Conservation (phyloP, 2,888 invertebrate genomes). For the Phengaris alcon region DNA sequence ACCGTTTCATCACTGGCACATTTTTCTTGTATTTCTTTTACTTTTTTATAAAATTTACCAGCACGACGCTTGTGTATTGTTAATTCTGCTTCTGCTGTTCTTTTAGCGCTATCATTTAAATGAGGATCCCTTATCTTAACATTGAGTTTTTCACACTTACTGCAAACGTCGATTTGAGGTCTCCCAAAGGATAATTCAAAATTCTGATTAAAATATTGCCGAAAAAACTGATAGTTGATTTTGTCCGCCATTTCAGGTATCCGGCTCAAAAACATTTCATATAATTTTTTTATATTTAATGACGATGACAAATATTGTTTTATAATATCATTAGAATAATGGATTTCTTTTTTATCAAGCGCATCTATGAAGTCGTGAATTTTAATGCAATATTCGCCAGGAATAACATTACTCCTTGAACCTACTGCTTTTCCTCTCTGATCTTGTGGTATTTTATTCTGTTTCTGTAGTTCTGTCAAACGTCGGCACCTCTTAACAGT, state of each 20-base stretch:
- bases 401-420: constrained; percentile 26
- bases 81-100: constrained; percentile 29
- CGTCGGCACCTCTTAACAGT: background rate
- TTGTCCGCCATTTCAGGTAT: too few species aligned
- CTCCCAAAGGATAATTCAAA: too few species aligned
- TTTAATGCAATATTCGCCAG: constrained; percentile 28
- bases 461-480: background rate
- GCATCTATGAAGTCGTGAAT: constrained; percentile 26
- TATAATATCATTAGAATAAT: constrained; percentile 24
- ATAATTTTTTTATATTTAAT: constrained; percentile 27
- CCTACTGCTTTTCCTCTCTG: background rate
- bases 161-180: too few species aligned
- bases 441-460: background rate
- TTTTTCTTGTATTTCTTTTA: too few species aligned
- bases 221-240: too few species aligned
- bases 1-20: too few species aligned
- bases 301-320: constrained; percentile 27
- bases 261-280: too few species aligned
- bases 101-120: too few species aligned
- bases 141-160: too few species aligned
- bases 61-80: constrained; percentile 30
- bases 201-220: too few species aligned
- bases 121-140: too few species aligned
- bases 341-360: constrained; percentile 28
- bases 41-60: constrained; percentile 25